Evolutionary conservation across 2,113 vertebrate species (phyloP), one percentile per base, ranked within the genome.

Genomic region (Syngnathus typhle): DNA sequence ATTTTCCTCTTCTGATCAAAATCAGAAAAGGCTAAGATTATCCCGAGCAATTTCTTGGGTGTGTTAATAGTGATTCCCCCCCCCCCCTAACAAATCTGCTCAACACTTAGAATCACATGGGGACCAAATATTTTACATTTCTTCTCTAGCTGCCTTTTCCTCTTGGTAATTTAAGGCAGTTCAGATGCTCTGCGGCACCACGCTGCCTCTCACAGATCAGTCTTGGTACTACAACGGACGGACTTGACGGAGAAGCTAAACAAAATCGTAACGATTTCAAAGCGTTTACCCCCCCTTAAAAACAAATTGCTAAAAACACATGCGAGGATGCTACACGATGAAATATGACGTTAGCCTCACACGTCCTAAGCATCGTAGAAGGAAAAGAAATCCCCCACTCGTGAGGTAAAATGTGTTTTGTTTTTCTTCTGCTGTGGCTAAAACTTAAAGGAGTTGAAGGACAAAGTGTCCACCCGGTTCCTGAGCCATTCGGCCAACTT

Each of bases 401-500:
- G 60, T 62, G 67, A 79, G 71, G 70, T 72, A 71, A 72, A 66
- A 44, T 2, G 2, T 23, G n/a, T 6, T 19, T 60, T 38, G 19
- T 23, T 23, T 18, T 51, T 51, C 6, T 10, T 21, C 13, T 51
- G 49, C 6, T 21, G n/a, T 7, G 60, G 5, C 41, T 62, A 62
- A 43, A 62, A 15, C 60, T 93, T 94, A 56, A 91, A 93, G 79
- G 54, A 72, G 21, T 85, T 67, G 73, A 90, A 91, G 0, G 91
- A 88, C 75, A 67, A 92, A 89, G 77, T 96, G 75, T 95, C 91
- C 3, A 82, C 85, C 81, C 92, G 93, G 70, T 95, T 89, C 79
- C 77, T 91, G 73, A 91, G 67, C 95, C 95, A 98, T 36, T 98
- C 94, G 15, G 85, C 75, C 80, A 95, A 68, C 80, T 83, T 93